phyloP scores from a whole-genome alignment of 2,888 invertebrate genomes.

The Hirtodrosophila confusa region DNA sequence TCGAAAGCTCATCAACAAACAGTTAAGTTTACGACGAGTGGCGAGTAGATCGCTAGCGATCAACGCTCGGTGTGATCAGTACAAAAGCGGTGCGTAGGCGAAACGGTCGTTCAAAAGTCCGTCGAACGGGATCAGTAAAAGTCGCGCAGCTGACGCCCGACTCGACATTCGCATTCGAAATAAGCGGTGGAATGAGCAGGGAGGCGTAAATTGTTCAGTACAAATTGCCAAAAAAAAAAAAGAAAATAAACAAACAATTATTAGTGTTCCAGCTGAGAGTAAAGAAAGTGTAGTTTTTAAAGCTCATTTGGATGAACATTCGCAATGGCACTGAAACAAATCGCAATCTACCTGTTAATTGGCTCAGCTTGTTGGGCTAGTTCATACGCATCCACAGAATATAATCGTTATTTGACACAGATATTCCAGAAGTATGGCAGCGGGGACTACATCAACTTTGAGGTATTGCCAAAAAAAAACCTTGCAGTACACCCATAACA shows the following conservation, averaged over 20 bases:
- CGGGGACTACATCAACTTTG: slow-evolving; percentile 82
- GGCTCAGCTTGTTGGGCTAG: slow-evolving; percentile 10
- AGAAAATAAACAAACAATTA: neutral
- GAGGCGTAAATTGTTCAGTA: slow-evolving; percentile 13
- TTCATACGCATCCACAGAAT: slow-evolving; percentile 73
- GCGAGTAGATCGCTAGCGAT: slow-evolving; percentile 12
- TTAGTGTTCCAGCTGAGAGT: slow-evolving; percentile 14
- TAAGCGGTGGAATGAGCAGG: slow-evolving; percentile 48
- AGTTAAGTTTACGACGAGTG: slow-evolving; percentile 39
- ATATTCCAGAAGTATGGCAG: slow-evolving; percentile 84
- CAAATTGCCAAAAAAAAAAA: slow-evolving; percentile 20
- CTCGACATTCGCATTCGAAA: slow-evolving; percentile 13
- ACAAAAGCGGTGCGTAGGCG: slow-evolving; percentile 59
- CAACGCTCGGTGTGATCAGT: slow-evolving; percentile 39
- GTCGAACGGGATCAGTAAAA: slow-evolving; percentile 47
- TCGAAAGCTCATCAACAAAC: slow-evolving; percentile 50
- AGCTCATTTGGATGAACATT: slow-evolving; percentile 23
- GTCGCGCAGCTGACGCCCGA: neutral
- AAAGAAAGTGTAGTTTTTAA: slow-evolving; percentile 11
- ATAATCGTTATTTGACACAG: slow-evolving; percentile 83
- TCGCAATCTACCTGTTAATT: slow-evolving; percentile 33
- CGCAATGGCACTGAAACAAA: slow-evolving; percentile 47
- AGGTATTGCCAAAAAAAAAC: slow-evolving; percentile 69
- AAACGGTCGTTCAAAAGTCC: slow-evolving; percentile 58
- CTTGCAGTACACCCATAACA: too few relatives aligned